These are phyloP conservation scores for Celastrina argiolus DNA, from an alignment of 2,888 invertebrate species.

Conservation along the genomic window DNA sequence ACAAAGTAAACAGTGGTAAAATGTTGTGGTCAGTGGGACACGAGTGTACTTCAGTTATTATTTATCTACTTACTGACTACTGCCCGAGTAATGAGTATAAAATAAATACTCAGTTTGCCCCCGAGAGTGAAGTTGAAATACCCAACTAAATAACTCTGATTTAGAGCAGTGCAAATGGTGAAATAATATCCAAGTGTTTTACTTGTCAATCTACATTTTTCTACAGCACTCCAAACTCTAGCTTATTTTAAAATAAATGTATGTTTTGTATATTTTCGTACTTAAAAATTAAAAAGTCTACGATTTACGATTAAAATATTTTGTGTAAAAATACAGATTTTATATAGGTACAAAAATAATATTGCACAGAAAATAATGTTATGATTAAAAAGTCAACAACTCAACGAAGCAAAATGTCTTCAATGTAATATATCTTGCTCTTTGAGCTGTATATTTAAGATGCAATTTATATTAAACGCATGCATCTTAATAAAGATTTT, in stretches of 20 bases:
- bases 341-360: not conserved
- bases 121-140: not conserved
- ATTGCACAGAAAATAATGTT: not conserved
- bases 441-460: not conserved
- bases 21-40: not conserved
- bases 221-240: no score
- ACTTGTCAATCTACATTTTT: no score
- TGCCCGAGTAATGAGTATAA: conserved; percentile 3
- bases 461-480: not conserved
- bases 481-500: conserved; percentile 35
- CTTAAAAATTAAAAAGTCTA: no score
- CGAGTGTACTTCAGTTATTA: not conserved
- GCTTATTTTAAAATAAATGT: no score
- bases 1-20: not conserved
- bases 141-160: not conserved
- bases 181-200: not conserved
- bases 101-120: not conserved
- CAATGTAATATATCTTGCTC: not conserved
- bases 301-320: no score
- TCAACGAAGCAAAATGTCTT: not conserved
- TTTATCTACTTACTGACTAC: not conserved
- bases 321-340: no score
- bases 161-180: not conserved
- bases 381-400: not conserved
- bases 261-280: not conserved